Evolutionary conservation across 2,113 vertebrate species (phyloP).

Genomic region (Desmodus rotundus): DNA sequence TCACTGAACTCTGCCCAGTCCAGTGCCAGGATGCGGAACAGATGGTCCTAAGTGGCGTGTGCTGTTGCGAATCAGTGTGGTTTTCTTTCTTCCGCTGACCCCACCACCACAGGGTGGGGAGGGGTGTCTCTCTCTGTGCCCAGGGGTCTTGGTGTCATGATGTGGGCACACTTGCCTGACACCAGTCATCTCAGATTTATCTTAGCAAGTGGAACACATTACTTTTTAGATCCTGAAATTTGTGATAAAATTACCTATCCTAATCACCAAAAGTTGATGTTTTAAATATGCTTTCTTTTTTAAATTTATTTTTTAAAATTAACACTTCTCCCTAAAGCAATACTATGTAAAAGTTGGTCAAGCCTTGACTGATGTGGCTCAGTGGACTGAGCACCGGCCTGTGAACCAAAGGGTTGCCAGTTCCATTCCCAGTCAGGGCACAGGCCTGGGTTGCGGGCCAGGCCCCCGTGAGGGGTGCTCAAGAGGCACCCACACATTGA

Average conservation of each 20-base stretch:
- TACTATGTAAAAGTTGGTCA: not conserved
- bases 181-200: constrained; percentile 44
- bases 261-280: constrained; percentile 30
- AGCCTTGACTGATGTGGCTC: not conserved
- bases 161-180: not conserved
- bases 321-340: not conserved
- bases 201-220: constrained; percentile 47
- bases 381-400: too few species aligned
- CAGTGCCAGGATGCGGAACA: not conserved
- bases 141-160: not conserved
- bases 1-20: not conserved
- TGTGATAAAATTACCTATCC: constrained; percentile 58
- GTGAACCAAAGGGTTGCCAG: too few species aligned
- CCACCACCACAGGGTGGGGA: not conserved
- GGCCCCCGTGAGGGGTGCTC: too few species aligned
- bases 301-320: not conserved
- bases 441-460: too few species aligned
- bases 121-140: not conserved
- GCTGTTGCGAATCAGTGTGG: not conserved
- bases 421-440: not conserved
- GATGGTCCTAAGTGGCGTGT: not conserved
- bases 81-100: not conserved
- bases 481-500: too few species aligned
- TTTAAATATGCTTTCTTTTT: constrained; percentile 47
- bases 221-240: constrained; percentile 45